Percentiles rank a stretch among this genome's conserved stretches.
Conservation (phyloP, 2,113 vertebrate species). For the Ornithorhynchus anatinus region DNA sequence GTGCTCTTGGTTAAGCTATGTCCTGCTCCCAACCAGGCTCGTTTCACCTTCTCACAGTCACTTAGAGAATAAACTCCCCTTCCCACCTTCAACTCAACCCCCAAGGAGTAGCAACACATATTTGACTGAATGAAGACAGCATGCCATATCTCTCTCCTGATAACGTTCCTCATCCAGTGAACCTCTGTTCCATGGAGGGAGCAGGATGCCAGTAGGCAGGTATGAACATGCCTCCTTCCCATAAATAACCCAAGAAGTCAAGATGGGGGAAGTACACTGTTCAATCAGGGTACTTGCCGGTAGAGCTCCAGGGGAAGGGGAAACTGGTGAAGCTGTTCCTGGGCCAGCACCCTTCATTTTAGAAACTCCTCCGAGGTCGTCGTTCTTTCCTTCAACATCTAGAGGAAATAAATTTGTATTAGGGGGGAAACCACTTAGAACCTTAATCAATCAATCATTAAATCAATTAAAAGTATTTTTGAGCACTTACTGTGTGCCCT, state of each 20-base stretch:
- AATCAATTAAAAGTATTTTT: no score
- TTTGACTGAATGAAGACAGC: neutral
- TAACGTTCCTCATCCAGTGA: neutral
- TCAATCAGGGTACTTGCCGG: slow-evolving; percentile 64
- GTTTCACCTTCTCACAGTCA: no score
- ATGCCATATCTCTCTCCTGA: neutral
- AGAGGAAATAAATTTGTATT: slow-evolving; percentile 23
- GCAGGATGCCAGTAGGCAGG: neutral
- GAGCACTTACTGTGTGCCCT: no score
- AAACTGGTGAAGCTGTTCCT: slow-evolving; percentile 32
- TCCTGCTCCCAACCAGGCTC: no score
- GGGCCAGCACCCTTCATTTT: slow-evolving; percentile 47
- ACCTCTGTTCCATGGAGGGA: neutral
- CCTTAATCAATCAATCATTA: neutral
- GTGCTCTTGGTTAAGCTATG: no score
- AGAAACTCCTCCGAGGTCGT: slow-evolving; percentile 55
- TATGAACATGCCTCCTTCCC: neutral
- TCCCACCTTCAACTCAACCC: no score
- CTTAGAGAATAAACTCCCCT: no score
- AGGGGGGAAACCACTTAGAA: neutral
- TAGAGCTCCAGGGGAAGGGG: slow-evolving; percentile 45
- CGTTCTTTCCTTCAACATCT: slow-evolving; percentile 47
- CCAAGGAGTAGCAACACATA: neutral
- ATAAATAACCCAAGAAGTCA: neutral
- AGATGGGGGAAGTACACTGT: neutral